Percentiles rank a stretch among this genome's conserved stretches.
Evolutionary conservation across 2,888 invertebrate genomes (phyloP).

Genomic region (Anaspis maculata): DNA sequence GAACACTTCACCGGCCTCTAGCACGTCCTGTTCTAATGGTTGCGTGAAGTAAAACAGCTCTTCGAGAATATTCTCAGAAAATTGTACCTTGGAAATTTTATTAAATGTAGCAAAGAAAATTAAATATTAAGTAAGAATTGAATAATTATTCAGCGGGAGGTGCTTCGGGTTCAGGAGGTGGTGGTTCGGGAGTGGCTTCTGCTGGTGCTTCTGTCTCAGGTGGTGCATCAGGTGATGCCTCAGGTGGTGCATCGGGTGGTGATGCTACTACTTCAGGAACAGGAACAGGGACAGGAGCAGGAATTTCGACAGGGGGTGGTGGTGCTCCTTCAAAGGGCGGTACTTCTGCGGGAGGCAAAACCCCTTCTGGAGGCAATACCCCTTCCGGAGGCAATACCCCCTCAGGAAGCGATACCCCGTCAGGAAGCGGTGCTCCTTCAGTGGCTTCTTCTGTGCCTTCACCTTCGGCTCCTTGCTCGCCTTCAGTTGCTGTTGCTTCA

Average conservation of each 20-base stretch:
- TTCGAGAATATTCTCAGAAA: constrained; percentile 28
- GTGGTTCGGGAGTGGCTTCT: neutral
- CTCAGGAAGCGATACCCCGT: constrained; percentile 6
- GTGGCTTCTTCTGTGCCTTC: neutral
- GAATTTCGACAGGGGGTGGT: constrained; percentile 20
- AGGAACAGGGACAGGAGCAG: constrained; percentile 17
- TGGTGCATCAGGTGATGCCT: neutral
- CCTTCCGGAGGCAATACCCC: constrained; percentile 12
- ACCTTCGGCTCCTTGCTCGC: constrained; percentile 20
- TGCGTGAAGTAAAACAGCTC: constrained; percentile 34
- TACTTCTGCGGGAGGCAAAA: constrained; percentile 2
- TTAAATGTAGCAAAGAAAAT: neutral
- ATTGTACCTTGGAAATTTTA: constrained; percentile 3
- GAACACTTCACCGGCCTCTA: constrained; percentile 21
- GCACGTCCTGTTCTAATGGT: constrained; percentile 11
- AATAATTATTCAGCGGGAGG: constrained; percentile 1
- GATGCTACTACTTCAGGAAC: neutral
- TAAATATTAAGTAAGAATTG: constrained; percentile 1
- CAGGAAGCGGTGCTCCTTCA: constrained; percentile 16
- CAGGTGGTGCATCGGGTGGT: neutral
- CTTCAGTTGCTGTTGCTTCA: constrained; percentile 9
- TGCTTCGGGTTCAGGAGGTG: neutral
- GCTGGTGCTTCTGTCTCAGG: neutral
- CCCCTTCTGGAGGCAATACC: constrained; percentile 16
- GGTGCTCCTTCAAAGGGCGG: constrained; percentile 3